A percentile compares a stretch with the other conserved stretches of the same genome.
Conservation (phyloP, 2,888 invertebrate genomes). For the Disparrhopalites patrizii region DNA sequence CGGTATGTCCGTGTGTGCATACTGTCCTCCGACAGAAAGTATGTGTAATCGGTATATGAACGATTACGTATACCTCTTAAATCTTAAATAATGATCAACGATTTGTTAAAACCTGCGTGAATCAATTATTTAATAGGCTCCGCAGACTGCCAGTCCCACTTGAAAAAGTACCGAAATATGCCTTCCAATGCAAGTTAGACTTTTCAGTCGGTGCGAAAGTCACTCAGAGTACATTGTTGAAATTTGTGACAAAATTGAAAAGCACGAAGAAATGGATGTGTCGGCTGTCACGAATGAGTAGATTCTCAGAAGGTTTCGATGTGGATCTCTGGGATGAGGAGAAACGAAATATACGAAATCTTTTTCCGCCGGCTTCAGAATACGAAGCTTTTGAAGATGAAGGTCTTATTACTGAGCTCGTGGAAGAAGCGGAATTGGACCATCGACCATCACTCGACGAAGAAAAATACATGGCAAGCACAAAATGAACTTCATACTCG, state of each 20-base stretch:
- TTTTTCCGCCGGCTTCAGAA: background rate
- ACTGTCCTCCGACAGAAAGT: no score
- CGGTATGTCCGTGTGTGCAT: no score
- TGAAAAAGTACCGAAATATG: background rate
- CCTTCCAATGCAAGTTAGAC: background rate
- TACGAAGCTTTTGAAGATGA: background rate
- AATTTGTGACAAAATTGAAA: background rate
- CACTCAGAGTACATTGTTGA: background rate
- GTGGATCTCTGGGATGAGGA: background rate
- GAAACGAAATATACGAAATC: background rate
- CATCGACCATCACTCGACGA: slow-evolving; percentile 4
- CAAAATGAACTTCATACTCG: background rate
- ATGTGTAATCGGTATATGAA: no score
- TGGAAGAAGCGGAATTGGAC: background rate
- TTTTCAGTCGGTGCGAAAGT: background rate
- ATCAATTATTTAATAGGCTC: slow-evolving; percentile 4
- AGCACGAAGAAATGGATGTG: background rate
- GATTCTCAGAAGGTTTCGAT: background rate
- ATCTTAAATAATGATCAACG: no score
- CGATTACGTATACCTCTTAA: no score
- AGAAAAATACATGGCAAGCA: background rate
- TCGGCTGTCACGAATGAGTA: background rate
- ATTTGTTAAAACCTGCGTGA: no score
- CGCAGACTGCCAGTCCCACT: background rate
- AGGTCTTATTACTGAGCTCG: no score